Evolutionary conservation across 2,797 vertebrate species (phyloP).

Genomic region (Sciurus carolinensis): DNA sequence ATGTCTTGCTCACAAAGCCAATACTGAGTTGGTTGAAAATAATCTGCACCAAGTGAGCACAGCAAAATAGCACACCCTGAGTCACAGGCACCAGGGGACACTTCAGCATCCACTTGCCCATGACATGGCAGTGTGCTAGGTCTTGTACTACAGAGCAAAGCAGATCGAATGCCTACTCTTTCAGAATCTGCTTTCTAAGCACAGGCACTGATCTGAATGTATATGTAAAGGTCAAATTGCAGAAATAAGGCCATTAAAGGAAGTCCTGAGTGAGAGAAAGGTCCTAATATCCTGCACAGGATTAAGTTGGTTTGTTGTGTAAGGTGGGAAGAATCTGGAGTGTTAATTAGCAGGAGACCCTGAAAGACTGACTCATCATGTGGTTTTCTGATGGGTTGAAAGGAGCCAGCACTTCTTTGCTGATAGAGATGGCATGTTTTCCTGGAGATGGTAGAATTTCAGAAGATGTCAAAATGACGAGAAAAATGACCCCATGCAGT

Average conservation of each 20-base stretch:
- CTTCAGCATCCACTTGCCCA: neutral
- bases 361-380: neutral
- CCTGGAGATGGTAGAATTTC: neutral
- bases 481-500: neutral
- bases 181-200: constrained; percentile 34
- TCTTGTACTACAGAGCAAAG: neutral
- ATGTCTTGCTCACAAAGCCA: constrained; percentile 43
- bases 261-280: neutral
- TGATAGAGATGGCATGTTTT: constrained; percentile 10
- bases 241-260: neutral
- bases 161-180: neutral
- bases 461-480: neutral
- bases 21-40: constrained; percentile 47
- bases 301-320: neutral
- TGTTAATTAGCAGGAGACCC: neutral
- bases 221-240: neutral
- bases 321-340: neutral
- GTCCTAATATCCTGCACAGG: accelerated
- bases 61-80: neutral
- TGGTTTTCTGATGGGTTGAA: neutral
- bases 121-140: neutral
- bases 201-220: neutral
- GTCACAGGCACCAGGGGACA: neutral
- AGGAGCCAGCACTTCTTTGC: neutral
- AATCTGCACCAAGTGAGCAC: neutral